Evolutionary conservation across 2,888 invertebrate species (phyloP), one percentile per base, ranked within the genome.

Genomic region (Phymatocera aterrima): DNA sequence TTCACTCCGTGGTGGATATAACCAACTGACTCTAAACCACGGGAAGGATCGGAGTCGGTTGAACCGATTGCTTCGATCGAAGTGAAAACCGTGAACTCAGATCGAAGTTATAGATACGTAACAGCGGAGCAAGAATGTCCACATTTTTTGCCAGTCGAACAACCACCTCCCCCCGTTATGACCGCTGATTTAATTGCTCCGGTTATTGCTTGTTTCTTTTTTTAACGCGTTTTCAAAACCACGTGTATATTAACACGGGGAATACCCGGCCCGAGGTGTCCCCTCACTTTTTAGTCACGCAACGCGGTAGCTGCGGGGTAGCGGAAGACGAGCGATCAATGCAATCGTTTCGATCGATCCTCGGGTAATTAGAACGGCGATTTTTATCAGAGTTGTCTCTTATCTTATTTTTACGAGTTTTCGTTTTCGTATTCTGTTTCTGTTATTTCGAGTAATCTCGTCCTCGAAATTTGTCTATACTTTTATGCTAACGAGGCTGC

Each of bases 71-170:
- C 46, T 68, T 24, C 40, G 68, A 43, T n/a, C 5, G 2, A 21
- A 37, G 2, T n/a, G 8, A 37, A 28, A 28, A 64, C 51, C 28
- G 60, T 34, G 24, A n/a, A 46, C 34, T 82, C 83, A 84, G 81
- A 83, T 85, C 34, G 80, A 82, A 81, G 84, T 85, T 82, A 82
- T 60, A 74, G 81, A 81, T 83, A 84, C 84, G 81, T 84, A 85
- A 81, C 83, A 82, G 79, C 81, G 83, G 82, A 84, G 83, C 75
- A 83, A 78, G 77, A 84, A 83, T 83, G 81, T 83, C 83, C 81
- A 79, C 48, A 18, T 78, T 3, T 64, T 78, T 54, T 24, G 18
- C 54, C 4, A 57, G 10, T 12, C 28, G 72, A 68, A 1, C 6
- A 6, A 51, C 8, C n/a, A 34, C 61, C 8, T 8, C 18, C 8